Evolutionary conservation across 1,140 invertebrate species (phyloP).

Genomic region (Pinna nobilis): DNA sequence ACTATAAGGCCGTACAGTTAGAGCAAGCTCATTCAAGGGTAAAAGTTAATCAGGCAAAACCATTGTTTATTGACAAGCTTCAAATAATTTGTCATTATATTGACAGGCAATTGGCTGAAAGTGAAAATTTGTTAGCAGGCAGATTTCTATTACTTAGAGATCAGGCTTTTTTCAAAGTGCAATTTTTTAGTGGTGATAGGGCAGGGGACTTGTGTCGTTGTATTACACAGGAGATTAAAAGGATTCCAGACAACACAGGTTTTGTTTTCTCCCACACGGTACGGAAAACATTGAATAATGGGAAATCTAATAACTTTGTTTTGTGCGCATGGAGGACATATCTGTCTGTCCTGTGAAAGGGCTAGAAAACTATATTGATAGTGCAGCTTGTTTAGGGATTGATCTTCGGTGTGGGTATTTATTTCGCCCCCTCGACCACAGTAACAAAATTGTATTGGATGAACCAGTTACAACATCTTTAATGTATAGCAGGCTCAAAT

Average conservation of each 20-base stretch:
- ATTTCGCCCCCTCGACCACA: constrained; percentile 24
- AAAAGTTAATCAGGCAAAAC: constrained; percentile 16
- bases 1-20: not conserved
- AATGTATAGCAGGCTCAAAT: constrained; percentile 21
- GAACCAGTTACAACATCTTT: constrained; percentile 17
- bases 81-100: constrained; percentile 2
- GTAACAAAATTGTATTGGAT: constrained; percentile 6
- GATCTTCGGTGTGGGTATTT: constrained; percentile 29
- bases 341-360: constrained; percentile 22
- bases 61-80: constrained; percentile 24
- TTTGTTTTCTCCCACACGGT: constrained; percentile 39
- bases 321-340: constrained; percentile 8
- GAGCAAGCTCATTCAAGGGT: constrained; percentile 24
- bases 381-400: constrained; percentile 9
- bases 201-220: constrained; percentile 27
- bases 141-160: constrained; percentile 23
- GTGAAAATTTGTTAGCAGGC: not conserved
- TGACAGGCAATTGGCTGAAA: not conserved
- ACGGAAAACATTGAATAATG: constrained; percentile 27
- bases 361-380: constrained; percentile 17
- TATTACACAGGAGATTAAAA: constrained; percentile 35
- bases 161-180: constrained; percentile 35
- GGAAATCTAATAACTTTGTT: constrained; percentile 33
- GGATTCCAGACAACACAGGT: constrained; percentile 21
- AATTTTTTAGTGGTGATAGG: constrained; percentile 41